Conservation (phyloP, 2,888 invertebrate genomes). For the Drosophila atripex region DNA sequence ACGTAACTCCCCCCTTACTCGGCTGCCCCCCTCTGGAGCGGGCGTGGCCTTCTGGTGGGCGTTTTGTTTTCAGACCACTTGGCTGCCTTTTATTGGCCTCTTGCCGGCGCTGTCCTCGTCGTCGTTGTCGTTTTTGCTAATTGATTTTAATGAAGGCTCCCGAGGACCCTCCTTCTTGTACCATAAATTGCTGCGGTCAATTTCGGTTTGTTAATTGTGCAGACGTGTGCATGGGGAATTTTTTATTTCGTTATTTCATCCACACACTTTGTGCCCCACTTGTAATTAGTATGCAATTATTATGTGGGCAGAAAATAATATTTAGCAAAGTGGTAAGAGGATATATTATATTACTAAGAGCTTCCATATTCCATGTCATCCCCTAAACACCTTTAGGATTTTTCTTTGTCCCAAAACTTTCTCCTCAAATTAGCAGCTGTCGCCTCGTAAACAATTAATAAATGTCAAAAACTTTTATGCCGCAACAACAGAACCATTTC, state of each 20-base stretch:
- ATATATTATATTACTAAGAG: background rate
- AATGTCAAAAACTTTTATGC: conserved; percentile 74
- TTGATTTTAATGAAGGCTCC: conserved; percentile 75
- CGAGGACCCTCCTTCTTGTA: conserved; percentile 28
- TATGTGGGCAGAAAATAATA: conserved; percentile 31
- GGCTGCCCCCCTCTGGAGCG: conserved; percentile 6
- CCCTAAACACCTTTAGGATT: conserved; percentile 21
- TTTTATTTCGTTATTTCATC: conserved; percentile 6
- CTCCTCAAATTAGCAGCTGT: conserved; percentile 69
- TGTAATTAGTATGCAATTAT: conserved; percentile 73
- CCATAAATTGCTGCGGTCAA: conserved; percentile 81
- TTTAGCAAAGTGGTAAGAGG: conserved; percentile 21
- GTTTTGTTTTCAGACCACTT: conserved; percentile 47
- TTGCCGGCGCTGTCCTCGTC: conserved; percentile 41
- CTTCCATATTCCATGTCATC: background rate
- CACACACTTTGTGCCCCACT: conserved; percentile 19
- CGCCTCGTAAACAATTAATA: conserved; percentile 77
- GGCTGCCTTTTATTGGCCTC: conserved; percentile 76
- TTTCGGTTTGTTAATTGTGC: conserved; percentile 80
- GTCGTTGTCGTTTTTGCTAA: conserved; percentile 65
- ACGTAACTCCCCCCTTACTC: conserved; percentile 38
- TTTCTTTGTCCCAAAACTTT: conserved; percentile 11
- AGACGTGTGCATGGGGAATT: conserved; percentile 62
- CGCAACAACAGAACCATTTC: conserved; percentile 41
- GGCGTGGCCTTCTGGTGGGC: conserved; percentile 58